phyloP scores from a whole-genome alignment of 1,140 invertebrate species.

The Lutraria rhynchaena region DNA sequence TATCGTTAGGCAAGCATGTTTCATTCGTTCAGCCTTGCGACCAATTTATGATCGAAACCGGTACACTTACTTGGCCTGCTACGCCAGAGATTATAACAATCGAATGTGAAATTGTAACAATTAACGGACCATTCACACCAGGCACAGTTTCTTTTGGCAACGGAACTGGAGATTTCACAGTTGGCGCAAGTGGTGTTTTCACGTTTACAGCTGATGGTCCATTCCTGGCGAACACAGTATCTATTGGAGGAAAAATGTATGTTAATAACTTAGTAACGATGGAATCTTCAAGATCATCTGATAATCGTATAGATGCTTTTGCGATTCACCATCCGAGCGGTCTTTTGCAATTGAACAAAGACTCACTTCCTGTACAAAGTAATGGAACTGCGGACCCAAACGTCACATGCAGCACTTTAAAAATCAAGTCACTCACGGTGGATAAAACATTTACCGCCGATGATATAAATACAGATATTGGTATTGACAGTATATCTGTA shows the following conservation, averaged over 20 bases:
- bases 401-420: slow-evolving; percentile 59
- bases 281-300: slow-evolving; percentile 58
- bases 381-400: slow-evolving; percentile 8
- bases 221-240: slow-evolving; percentile 61
- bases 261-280: slow-evolving; percentile 65
- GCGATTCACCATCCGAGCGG: slow-evolving; percentile 59
- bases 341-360: slow-evolving; percentile 57
- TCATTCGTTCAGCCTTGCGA: slow-evolving; percentile 66
- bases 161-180: slow-evolving; percentile 46
- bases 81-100: slow-evolving; percentile 60
- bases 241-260: slow-evolving; percentile 65
- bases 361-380: slow-evolving; percentile 27
- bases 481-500: slow-evolving; percentile 60
- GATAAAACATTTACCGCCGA: slow-evolving; percentile 59
- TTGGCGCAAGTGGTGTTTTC: slow-evolving; percentile 62
- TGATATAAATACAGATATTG: slow-evolving; percentile 46
- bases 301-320: slow-evolving; percentile 56
- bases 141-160: slow-evolving; percentile 61
- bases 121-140: slow-evolving; percentile 67
- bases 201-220: slow-evolving; percentile 60
- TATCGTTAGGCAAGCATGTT: slow-evolving; percentile 59
- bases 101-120: slow-evolving; percentile 67
- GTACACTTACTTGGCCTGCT: slow-evolving; percentile 59
- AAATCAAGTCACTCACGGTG: slow-evolving; percentile 56
- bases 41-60: slow-evolving; percentile 62